Evolutionary conservation across 2,888 invertebrate species (phyloP).

Genomic region (Amphipyra tragopoginis): DNA sequence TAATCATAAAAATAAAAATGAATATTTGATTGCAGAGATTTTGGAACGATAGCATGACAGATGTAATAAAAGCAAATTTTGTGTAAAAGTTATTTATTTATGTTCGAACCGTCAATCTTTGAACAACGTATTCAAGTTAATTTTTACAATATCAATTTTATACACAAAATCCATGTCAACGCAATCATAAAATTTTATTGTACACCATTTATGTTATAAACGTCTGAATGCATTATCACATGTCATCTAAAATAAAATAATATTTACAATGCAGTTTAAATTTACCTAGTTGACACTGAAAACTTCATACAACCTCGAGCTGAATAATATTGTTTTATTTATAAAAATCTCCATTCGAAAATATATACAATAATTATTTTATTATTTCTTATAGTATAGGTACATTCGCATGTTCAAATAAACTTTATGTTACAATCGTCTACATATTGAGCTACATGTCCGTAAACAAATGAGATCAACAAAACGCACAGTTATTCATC

Average conservation of each 20-base stretch:
- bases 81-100: slow-evolving; percentile 89
- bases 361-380: slow-evolving; percentile 83
- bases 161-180: slow-evolving; percentile 86
- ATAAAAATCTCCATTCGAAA: slow-evolving; percentile 86
- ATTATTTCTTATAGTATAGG: slow-evolving; percentile 81
- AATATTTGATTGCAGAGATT: slow-evolving; percentile 12
- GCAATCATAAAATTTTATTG: slow-evolving; percentile 86
- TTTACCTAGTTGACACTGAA: slow-evolving; percentile 77
- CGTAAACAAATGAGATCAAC: slow-evolving; percentile 89
- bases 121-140: slow-evolving; percentile 86
- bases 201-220: slow-evolving; percentile 83
- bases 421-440: slow-evolving; percentile 81
- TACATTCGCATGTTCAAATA: slow-evolving; percentile 82
- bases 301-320: slow-evolving; percentile 80
- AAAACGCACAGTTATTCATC: slow-evolving; percentile 78
- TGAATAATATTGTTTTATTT: slow-evolving; percentile 81
- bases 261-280: slow-evolving; percentile 82
- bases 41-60: slow-evolving; percentile 1
- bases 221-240: slow-evolving; percentile 86
- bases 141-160: slow-evolving; percentile 88
- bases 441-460: slow-evolving; percentile 87
- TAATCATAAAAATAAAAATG: slow-evolving; percentile 16
- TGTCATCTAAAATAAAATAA: slow-evolving; percentile 78
- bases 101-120: slow-evolving; percentile 86
- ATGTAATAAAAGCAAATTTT: slow-evolving; percentile 55